Conservation (phyloP, 2,888 invertebrate species). For the Acleris cristana region DNA sequence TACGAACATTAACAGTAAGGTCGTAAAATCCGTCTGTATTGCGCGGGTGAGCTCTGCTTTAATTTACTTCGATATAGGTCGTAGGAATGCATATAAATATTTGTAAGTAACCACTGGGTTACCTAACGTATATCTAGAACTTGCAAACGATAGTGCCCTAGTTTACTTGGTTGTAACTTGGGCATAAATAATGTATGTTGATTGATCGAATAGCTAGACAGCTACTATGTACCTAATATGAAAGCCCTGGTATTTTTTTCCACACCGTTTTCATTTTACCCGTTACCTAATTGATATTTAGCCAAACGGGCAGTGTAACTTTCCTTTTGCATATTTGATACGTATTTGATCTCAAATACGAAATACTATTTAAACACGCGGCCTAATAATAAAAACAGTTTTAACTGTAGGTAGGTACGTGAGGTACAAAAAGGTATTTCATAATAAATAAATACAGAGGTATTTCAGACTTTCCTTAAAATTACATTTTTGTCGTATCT, state of each 20-base stretch:
- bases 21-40: neutral
- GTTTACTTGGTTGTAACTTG: slow-evolving; percentile 9
- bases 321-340: slow-evolving; percentile 22
- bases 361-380: slow-evolving; percentile 8
- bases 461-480: too few species aligned
- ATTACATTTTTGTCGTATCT: too few species aligned
- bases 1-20: neutral
- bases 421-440: too few species aligned
- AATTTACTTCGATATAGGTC: neutral
- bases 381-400: neutral
- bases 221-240: too few species aligned
- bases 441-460: too few species aligned
- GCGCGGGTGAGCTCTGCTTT: slow-evolving; percentile 3
- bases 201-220: neutral
- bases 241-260: neutral
- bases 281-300: slow-evolving; percentile 16
- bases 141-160: slow-evolving; percentile 27
- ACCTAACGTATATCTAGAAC: slow-evolving; percentile 26
- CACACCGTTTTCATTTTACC: neutral
- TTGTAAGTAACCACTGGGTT: slow-evolving; percentile 6
- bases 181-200: neutral
- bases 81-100: slow-evolving; percentile 4
- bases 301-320: slow-evolving; percentile 22
- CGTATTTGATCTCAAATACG: slow-evolving; percentile 13
- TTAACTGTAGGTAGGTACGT: neutral